A percentile compares a stretch with the other conserved stretches of the same genome.
Conservation (phyloP, 2,797 vertebrate genomes). For the Phoxinus dragarum region DNA sequence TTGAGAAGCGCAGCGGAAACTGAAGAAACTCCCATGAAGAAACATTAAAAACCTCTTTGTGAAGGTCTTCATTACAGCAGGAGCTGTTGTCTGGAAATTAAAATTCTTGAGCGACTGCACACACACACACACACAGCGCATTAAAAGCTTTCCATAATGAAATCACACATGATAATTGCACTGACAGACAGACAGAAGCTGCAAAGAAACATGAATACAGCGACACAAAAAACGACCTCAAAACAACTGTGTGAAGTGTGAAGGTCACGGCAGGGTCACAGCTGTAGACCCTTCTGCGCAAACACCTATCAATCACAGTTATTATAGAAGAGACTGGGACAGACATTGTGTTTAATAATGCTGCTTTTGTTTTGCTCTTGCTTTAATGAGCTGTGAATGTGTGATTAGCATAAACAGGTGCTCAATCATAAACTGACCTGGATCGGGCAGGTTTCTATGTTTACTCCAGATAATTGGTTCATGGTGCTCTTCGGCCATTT, state of each 20-base stretch:
- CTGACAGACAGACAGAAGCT: too few species aligned
- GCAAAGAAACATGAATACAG: not conserved
- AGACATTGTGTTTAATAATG: not conserved
- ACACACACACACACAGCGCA: too few species aligned
- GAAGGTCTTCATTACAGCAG: not conserved
- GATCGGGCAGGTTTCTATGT: not conserved
- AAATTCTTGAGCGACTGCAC: not conserved
- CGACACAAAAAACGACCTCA: not conserved
- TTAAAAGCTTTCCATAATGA: not conserved
- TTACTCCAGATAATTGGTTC: too few species aligned
- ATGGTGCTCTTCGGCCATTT: too few species aligned
- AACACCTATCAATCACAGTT: not conserved
- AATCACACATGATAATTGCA: not conserved
- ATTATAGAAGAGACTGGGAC: not conserved
- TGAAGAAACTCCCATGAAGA: not conserved
- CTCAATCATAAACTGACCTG: not conserved
- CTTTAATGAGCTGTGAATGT: not conserved
- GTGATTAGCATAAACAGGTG: slow-evolving; percentile 17
- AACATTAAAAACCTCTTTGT: not conserved
- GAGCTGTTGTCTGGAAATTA: not conserved
- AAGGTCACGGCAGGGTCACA: not conserved
- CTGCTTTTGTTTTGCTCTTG: not conserved
- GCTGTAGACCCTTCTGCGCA: not conserved
- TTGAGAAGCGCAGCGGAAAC: not conserved
- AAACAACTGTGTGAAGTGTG: too few species aligned